Conservation (phyloP, 2,113 vertebrate genomes). For the Felis catus region DNA sequence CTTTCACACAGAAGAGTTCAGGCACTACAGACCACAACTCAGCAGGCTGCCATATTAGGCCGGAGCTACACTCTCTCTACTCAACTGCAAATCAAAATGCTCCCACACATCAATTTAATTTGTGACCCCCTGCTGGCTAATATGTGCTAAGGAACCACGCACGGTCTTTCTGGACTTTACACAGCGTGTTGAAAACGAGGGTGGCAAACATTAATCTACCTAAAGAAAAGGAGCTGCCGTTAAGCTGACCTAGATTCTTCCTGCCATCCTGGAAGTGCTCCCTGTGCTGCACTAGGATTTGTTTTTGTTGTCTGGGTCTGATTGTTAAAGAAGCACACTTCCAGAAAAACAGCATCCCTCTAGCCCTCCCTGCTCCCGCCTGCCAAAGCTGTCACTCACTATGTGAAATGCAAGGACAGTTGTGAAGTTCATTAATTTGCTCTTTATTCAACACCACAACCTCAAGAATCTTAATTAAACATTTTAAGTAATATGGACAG, state of each 20-base stretch:
- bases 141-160: not conserved
- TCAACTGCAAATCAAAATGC: conserved; percentile 37
- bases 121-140: not conserved
- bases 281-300: not conserved
- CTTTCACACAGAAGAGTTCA: not conserved
- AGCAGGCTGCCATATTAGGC: not conserved
- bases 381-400: not conserved
- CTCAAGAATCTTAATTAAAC: conserved; percentile 30
- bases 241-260: conserved; percentile 57
- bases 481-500: not conserved
- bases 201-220: conserved; percentile 33
- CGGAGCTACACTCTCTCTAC: not conserved
- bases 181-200: not conserved
- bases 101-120: conserved; percentile 8
- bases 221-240: not conserved
- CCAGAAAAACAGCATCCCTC: not conserved
- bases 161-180: not conserved
- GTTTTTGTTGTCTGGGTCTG: not conserved
- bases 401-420: not conserved
- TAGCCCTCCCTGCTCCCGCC: not conserved
- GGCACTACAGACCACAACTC: not conserved
- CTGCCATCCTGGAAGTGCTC: not conserved
- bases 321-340: not conserved
- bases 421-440: not conserved
- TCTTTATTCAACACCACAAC: not conserved